Conservation (phyloP, 2,113 vertebrate genomes). For the human (Homo sapiens) region GRCh38 chr6:159208501-159209000, state of each 20-base stretch:
- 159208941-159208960: no score
- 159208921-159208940: no score
- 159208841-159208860: background rate
- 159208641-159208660: background rate
- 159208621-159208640: background rate
- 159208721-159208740: background rate
- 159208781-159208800: background rate
- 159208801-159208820: background rate
- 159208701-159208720: background rate
- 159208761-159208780: background rate
- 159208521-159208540: rapidly evolving
- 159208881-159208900: no score
- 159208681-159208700: rapidly evolving
- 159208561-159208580: background rate
- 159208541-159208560: background rate
- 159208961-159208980: no score
- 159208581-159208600: no score
- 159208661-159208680: background rate
- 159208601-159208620: background rate
- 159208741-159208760: rapidly evolving
- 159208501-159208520: rapidly evolving
- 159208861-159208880: background rate
- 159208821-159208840: background rate
- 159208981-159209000: no score
- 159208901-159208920: no score